A percentile compares a stretch with the other conserved stretches of the same genome.
phyloP scores from a whole-genome alignment of 1,140 invertebrate species.

The Pygmarrhopalites habei region DNA sequence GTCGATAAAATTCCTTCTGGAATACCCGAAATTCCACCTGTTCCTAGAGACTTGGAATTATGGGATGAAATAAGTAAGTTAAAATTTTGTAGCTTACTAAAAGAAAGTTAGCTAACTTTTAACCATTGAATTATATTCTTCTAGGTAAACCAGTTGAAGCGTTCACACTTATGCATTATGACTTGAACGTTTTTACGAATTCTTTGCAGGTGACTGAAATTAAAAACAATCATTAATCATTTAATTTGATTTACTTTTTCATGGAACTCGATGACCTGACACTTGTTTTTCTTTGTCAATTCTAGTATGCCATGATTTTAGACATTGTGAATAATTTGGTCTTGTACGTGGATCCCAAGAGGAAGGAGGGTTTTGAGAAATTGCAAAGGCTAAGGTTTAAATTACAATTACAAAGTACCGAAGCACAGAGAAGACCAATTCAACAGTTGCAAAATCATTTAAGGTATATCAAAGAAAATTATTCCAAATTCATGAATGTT shows the following conservation, averaged over 20 bases:
- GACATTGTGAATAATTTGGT: constrained; percentile 96
- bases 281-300: constrained; percentile 39
- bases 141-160: constrained; percentile 90
- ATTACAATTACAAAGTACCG: constrained; percentile 76
- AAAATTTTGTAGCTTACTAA: too few relatives aligned
- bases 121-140: too few relatives aligned
- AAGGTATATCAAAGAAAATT: constrained; percentile 42
- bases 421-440: constrained; percentile 85
- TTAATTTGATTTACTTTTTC: background rate
- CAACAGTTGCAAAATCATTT: constrained; percentile 83
- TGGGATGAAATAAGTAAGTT: constrained; percentile 71
- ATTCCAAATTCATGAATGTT: background rate
- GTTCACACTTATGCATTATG: constrained; percentile 96
- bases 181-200: constrained; percentile 94
- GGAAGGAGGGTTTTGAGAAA: constrained; percentile 82
- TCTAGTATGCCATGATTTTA: constrained; percentile 86
- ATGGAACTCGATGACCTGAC: background rate
- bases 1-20: constrained; percentile 62
- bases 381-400: constrained; percentile 88
- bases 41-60: constrained; percentile 58
- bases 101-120: too few relatives aligned
- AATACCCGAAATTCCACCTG: constrained; percentile 43
- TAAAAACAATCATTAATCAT: background rate
- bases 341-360: constrained; percentile 90
- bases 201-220: constrained; percentile 61